Evolutionary conservation across 2,113 vertebrate species (phyloP).

Genomic region (Brachyhypopomus gauderio): DNA sequence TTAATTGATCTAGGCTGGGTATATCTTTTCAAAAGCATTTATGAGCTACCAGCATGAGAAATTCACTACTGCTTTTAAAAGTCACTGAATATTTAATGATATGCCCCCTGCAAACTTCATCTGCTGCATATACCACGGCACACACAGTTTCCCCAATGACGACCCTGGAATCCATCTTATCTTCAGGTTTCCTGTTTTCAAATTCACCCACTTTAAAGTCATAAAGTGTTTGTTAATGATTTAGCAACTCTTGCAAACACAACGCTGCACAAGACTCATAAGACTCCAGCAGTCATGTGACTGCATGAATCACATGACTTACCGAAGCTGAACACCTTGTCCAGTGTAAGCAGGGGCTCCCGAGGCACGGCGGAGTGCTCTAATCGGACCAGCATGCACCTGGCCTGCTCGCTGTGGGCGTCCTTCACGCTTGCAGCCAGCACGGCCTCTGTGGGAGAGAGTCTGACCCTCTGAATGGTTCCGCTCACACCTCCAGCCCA

Average conservation of each 20-base stretch:
- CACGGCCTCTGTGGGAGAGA: conserved; percentile 83
- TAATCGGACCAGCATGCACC: conserved; percentile 79
- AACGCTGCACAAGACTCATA: background rate
- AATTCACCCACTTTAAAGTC: background rate
- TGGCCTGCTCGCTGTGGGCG: conserved; percentile 73
- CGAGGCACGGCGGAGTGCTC: conserved; percentile 35
- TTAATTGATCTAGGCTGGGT: background rate
- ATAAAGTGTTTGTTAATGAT: background rate
- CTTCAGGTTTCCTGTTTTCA: too few species aligned
- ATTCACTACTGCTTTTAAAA: background rate
- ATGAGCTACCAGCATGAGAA: background rate
- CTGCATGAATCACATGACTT: conserved; percentile 53
- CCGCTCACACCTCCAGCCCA: conserved; percentile 48
- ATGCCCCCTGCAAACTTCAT: background rate
- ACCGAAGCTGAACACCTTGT: conserved; percentile 90
- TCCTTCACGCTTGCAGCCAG: conserved; percentile 82
- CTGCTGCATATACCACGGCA: background rate
- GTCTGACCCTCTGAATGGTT: conserved; percentile 83
- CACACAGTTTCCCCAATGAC: too few species aligned
- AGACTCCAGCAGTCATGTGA: too few species aligned
- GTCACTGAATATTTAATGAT: background rate
- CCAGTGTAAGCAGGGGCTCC: conserved; percentile 70
- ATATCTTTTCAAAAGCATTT: background rate
- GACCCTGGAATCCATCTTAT: too few species aligned
- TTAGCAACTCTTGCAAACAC: background rate